These are phyloP conservation scores for Mionectes olivaceus DNA, from an alignment of 2,797 vertebrate genomes.

Conservation along the genomic window DNA sequence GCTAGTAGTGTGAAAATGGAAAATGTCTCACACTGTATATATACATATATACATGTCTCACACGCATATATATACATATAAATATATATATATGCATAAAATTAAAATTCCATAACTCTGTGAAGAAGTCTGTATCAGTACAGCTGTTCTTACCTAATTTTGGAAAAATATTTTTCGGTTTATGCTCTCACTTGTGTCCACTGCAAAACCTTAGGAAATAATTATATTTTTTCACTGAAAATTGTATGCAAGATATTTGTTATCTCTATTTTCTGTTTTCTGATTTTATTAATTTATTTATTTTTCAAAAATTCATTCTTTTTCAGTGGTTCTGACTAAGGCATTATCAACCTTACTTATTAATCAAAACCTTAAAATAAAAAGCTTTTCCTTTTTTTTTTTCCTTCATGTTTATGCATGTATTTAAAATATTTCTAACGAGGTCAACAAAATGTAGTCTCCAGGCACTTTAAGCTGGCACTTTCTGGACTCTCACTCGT, in stretches of 20 bases:
- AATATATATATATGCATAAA: neutral
- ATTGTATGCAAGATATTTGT: neutral
- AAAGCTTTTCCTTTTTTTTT: neutral
- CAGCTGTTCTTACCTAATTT: neutral
- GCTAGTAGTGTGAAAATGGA: neutral
- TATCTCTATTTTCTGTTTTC: neutral
- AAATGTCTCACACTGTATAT: neutral
- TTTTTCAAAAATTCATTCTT: neutral
- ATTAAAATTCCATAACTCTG: neutral
- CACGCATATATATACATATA: neutral
- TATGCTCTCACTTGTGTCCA: neutral
- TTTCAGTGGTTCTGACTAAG: neutral
- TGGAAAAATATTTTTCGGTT: neutral
- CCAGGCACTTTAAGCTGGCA: constrained; percentile 3
- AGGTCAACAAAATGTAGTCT: constrained; percentile 63
- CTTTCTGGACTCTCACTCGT: constrained; percentile 34
- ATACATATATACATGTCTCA: neutral
- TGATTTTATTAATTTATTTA: neutral
- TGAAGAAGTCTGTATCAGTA: neutral
- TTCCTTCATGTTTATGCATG: constrained; percentile 33
- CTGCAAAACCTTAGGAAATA: neutral
- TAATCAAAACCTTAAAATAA: neutral
- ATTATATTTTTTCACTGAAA: neutral
- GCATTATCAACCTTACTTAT: neutral
- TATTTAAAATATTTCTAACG: constrained; percentile 41